These are phyloP conservation scores for Drosophila merina DNA, from an alignment of 2,888 invertebrate genomes.

Conservation along the genomic window DNA sequence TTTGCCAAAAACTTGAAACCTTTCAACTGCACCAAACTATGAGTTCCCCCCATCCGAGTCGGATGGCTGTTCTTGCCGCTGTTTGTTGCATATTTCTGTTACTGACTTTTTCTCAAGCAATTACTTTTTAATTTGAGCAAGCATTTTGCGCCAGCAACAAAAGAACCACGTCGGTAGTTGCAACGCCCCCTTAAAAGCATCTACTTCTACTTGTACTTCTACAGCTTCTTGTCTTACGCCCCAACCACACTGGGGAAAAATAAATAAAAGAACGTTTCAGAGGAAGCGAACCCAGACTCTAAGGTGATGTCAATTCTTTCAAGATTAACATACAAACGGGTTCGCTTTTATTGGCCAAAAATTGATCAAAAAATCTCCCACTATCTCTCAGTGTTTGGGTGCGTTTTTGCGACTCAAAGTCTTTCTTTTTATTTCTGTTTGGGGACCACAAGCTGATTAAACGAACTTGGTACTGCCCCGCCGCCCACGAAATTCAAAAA, in stretches of 20 bases:
- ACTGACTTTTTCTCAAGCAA: conserved; percentile 74
- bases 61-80: conserved; percentile 32
- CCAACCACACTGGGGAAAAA: neutral
- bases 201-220: conserved; percentile 42
- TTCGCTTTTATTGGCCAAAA: neutral
- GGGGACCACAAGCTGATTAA: conserved; percentile 60
- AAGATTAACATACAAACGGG: neutral
- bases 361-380: neutral
- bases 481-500: conserved; percentile 22
- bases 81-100: conserved; percentile 50
- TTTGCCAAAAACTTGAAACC: conserved; percentile 51
- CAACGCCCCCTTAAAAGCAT: conserved; percentile 55
- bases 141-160: conserved; percentile 55
- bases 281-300: neutral
- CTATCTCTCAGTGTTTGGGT: conserved; percentile 14
- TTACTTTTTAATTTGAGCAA: conserved; percentile 74
- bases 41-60: neutral
- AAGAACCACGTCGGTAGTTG: conserved; percentile 32
- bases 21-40: conserved; percentile 33
- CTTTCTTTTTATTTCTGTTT: conserved; percentile 12
- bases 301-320: neutral
- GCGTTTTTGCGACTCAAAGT: too few relatives aligned
- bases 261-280: neutral
- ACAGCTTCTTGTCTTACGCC: conserved; percentile 56
- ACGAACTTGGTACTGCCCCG: conserved; percentile 6